These are phyloP conservation scores for Jaculus jaculus DNA, from an alignment of 2,113 vertebrate species.

Conservation along the genomic window DNA sequence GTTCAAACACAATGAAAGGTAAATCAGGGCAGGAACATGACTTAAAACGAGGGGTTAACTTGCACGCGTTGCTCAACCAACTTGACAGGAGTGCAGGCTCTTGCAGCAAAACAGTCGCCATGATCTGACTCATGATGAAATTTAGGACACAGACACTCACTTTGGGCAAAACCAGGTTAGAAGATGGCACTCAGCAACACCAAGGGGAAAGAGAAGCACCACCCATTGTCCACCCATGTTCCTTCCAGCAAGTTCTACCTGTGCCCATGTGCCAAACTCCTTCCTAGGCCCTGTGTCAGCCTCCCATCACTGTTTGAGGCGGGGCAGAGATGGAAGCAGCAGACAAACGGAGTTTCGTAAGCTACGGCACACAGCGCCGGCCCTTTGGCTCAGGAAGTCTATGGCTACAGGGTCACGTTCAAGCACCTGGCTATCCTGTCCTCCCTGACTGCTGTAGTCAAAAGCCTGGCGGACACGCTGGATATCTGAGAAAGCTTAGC, in stretches of 20 bases:
- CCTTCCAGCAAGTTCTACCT: not conserved
- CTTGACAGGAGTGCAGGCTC: not conserved
- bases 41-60: conserved; percentile 14
- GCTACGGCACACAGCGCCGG: not conserved
- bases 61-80: not conserved
- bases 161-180: conserved; percentile 19
- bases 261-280: not conserved
- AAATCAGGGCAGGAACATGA: not conserved
- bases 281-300: not conserved
- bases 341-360: not conserved
- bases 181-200: not conserved
- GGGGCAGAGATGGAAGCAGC: not conserved
- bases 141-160: not conserved
- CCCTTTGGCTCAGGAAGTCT: not conserved
- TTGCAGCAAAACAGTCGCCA: not conserved
- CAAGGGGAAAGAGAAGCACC: not conserved
- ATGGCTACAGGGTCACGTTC: not conserved
- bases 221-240: not conserved
- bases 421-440: not conserved
- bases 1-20: not conserved
- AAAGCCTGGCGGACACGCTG: conserved; percentile 38
- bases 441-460: conserved; percentile 46
- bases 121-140: not conserved
- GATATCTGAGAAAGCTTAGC: conserved; percentile 45
- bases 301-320: not conserved